phyloP scores from a whole-genome alignment of 2,113 vertebrate species.

The Ailuropoda melanoleuca region DNA sequence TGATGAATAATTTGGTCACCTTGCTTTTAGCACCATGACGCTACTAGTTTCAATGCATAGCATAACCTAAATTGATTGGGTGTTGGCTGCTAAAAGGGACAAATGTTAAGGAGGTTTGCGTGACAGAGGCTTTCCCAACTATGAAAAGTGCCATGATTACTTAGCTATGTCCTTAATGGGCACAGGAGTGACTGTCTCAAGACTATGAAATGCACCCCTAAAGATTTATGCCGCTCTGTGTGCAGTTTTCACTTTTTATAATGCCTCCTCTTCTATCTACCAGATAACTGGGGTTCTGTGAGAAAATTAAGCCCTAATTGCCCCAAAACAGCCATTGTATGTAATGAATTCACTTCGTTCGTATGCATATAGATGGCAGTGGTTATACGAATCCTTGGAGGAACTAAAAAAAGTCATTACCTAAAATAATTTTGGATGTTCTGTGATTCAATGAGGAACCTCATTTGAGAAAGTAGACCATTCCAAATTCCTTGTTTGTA shows the following conservation, averaged over 20 bases:
- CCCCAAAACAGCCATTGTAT: not conserved
- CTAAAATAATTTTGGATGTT: not conserved
- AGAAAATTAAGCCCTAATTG: not conserved
- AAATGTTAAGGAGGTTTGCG: not conserved
- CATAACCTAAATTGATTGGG: not conserved
- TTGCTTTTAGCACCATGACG: not conserved
- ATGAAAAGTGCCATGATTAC: not conserved
- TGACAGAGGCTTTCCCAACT: not conserved
- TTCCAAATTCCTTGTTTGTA: not conserved
- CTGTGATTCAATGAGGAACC: not conserved
- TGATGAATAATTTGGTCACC: not conserved
- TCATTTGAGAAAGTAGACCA: not conserved
- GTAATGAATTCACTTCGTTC: not conserved
- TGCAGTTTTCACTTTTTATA: not conserved
- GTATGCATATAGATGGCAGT: not conserved
- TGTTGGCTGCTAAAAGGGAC: not conserved
- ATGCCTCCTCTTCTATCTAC: not conserved
- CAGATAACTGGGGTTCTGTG: not conserved
- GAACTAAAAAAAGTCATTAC: not conserved
- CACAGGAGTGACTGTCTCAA: too few species aligned
- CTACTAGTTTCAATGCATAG: not conserved
- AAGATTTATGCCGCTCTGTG: not conserved
- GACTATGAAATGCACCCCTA: not conserved
- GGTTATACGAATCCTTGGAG: not conserved
- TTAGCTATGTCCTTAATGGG: not conserved